These are phyloP conservation scores for Euproctis similis DNA, from an alignment of 2,888 invertebrate genomes.

Conservation along the genomic window DNA sequence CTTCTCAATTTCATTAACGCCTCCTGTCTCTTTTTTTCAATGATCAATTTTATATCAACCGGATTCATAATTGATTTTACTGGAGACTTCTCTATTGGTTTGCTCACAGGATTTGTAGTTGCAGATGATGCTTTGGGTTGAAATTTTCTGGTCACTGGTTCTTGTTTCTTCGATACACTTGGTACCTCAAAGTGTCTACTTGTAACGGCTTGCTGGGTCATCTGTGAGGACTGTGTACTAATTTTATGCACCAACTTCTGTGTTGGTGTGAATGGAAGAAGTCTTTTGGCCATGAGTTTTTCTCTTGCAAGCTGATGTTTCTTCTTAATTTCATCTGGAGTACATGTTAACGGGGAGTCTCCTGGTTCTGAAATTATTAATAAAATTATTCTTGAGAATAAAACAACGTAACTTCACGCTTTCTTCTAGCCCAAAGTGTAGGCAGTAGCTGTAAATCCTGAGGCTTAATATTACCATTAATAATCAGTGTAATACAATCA, in stretches of 20 bases:
- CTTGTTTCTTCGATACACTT: conserved; percentile 20
- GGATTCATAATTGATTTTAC: conserved; percentile 18
- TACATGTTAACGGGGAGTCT: conserved; percentile 65
- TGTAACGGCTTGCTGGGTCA: conserved; percentile 4
- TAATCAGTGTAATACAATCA: too few relatives aligned
- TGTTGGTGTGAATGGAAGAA: conserved; percentile 53
- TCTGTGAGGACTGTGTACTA: conserved; percentile 12
- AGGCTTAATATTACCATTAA: too few relatives aligned
- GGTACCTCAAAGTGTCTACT: conserved; percentile 10
- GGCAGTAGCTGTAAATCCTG: too few relatives aligned
- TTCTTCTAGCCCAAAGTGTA: too few relatives aligned
- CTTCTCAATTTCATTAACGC: conserved; percentile 61
- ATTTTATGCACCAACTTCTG: conserved; percentile 23
- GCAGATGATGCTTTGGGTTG: conserved; percentile 40
- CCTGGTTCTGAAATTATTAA: conserved; percentile 29
- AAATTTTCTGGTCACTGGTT: conserved; percentile 26
- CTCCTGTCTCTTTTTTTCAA: conserved; percentile 67
- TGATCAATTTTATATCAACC: conserved; percentile 44
- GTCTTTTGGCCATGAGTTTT: conserved; percentile 71
- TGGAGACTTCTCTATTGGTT: conserved; percentile 9
- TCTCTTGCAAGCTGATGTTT: conserved; percentile 77
- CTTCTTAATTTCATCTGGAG: conserved; percentile 77
- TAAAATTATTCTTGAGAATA: too few relatives aligned
- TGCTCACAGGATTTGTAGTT: conserved; percentile 14
- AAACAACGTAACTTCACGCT: too few relatives aligned